Conservation (phyloP, 1,140 invertebrate species). For the Drosophila ohnishii region DNA sequence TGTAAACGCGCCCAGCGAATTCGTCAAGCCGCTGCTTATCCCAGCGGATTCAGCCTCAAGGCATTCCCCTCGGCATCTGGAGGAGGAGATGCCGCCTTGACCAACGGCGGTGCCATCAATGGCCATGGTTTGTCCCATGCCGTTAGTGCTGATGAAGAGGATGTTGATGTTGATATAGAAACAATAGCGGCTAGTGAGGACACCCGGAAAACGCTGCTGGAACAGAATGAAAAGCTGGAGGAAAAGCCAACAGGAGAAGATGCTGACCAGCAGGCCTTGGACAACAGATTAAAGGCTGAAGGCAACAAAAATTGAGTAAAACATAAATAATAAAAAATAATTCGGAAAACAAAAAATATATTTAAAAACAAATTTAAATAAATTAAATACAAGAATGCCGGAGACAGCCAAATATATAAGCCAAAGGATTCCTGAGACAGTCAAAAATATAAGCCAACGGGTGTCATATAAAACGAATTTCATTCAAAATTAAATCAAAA, state of each 20-base stretch:
- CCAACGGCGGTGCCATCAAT: slow-evolving; percentile 56
- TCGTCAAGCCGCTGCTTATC: slow-evolving; percentile 83
- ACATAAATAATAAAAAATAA: no score
- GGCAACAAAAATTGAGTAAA: no score
- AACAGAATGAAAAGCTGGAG: slow-evolving; percentile 47
- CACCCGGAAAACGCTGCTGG: slow-evolving; percentile 52
- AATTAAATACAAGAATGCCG: no score
- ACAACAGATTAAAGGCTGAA: slow-evolving; percentile 36
- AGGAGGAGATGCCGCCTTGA: not conserved
- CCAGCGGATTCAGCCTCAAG: slow-evolving; percentile 51
- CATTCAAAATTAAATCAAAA: no score
- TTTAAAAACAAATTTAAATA: no score
- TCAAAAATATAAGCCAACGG: no score
- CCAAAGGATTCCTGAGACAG: no score
- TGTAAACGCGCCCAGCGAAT: slow-evolving; percentile 63
- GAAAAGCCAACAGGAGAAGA: slow-evolving; percentile 20
- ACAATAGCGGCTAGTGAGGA: slow-evolving; percentile 10
- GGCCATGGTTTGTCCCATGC: slow-evolving; percentile 56
- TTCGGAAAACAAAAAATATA: no score
- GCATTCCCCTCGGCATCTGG: slow-evolving; percentile 17
- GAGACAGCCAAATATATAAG: no score
- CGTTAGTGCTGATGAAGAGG: slow-evolving; percentile 47
- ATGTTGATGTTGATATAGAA: not conserved
- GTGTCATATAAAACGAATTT: no score
- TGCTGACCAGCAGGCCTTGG: slow-evolving; percentile 33